These are phyloP conservation scores for Smutsia gigantea DNA, from an alignment of 2,797 vertebrate genomes.

Conservation along the genomic window DNA sequence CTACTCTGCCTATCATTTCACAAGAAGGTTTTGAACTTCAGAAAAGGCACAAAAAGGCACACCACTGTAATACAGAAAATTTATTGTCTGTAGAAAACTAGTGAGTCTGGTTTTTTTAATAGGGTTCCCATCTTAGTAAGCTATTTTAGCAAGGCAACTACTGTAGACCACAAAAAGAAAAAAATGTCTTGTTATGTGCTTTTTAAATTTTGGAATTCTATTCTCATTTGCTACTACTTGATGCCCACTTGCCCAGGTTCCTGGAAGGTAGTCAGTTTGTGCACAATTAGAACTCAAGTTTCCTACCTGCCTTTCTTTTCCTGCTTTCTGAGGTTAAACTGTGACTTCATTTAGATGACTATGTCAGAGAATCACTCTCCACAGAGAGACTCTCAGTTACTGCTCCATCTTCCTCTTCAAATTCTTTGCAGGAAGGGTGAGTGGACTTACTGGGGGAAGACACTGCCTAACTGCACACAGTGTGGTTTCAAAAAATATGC, in stretches of 20 bases:
- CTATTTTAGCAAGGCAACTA: not conserved
- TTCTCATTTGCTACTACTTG: not conserved
- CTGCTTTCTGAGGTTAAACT: slow-evolving; percentile 6
- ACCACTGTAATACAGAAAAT: not conserved
- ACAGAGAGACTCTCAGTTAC: not conserved
- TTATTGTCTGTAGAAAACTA: not conserved
- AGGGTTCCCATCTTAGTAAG: not conserved
- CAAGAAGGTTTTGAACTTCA: slow-evolving; percentile 1
- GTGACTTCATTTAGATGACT: slow-evolving; percentile 21
- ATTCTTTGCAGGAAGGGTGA: slow-evolving; percentile 31
- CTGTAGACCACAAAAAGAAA: not conserved
- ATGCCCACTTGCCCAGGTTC: not conserved
- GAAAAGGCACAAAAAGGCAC: not conserved
- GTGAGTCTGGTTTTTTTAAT: not conserved
- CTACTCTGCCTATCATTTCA: not conserved
- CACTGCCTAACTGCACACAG: not conserved
- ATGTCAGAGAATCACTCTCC: slow-evolving; percentile 24
- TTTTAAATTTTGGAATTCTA: not conserved
- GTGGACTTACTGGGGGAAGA: not conserved
- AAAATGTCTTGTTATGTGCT: not conserved
- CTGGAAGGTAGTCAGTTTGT: not conserved
- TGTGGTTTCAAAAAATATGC: not conserved
- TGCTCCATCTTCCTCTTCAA: slow-evolving; percentile 44
- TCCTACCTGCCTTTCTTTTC: slow-evolving; percentile 16
- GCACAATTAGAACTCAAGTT: not conserved